Evolutionary conservation across 1,140 invertebrate species (phyloP).

Genomic region (Conus betulinus): DNA sequence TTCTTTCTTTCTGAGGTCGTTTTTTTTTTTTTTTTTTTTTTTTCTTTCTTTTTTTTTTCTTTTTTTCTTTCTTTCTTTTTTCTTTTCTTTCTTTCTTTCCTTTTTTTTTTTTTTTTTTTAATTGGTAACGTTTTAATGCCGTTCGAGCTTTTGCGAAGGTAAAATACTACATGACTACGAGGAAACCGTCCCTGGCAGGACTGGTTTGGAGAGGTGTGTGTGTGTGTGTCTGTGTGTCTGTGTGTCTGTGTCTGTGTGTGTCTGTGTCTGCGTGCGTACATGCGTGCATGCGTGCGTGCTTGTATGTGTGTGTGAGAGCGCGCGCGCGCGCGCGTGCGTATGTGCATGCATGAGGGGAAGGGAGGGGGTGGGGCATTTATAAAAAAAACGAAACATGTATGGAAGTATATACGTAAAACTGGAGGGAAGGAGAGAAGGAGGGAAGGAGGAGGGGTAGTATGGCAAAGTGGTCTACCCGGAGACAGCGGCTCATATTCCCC

Average conservation of each 20-base stretch:
- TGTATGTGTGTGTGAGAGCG: background rate
- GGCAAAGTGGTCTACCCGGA: too few relatives aligned
- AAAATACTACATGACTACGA: too few relatives aligned
- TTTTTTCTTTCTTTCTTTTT: too few relatives aligned
- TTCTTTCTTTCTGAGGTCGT: too few relatives aligned
- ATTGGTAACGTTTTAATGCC: too few relatives aligned
- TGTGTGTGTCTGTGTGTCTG: background rate
- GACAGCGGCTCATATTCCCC: too few relatives aligned
- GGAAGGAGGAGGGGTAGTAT: background rate
- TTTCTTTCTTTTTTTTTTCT: too few relatives aligned
- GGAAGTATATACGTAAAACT: background rate
- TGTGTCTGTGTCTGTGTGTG: background rate
- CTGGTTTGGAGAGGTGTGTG: background rate
- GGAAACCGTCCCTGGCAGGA: too few relatives aligned
- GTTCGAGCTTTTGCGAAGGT: too few relatives aligned
- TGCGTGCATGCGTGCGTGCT: background rate
- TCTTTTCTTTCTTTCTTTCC: too few relatives aligned
- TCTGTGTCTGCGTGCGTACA: background rate
- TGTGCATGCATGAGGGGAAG: background rate
- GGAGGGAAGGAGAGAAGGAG: background rate
- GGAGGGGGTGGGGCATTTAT: background rate
- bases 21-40: too few relatives aligned
- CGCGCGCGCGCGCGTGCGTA: constrained; percentile 7
- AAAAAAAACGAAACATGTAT: background rate
- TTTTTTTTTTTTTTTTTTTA: too few relatives aligned